Evolutionary conservation across 2,888 invertebrate species (phyloP), one percentile per base, ranked within the genome.

Genomic region (Standfussiana lucernea): DNA sequence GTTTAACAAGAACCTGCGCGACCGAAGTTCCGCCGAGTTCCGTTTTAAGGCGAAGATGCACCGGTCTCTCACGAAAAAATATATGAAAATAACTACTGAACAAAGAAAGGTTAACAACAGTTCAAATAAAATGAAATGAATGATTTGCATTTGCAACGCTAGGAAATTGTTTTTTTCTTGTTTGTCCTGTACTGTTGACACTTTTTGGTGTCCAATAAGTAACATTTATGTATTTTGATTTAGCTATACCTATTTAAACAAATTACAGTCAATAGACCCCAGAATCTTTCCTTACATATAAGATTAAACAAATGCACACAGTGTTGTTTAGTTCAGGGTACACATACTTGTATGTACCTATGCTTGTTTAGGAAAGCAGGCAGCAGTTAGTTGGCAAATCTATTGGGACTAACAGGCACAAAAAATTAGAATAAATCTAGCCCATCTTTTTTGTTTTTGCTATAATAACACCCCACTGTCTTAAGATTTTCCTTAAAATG

Each of bases 1-100:
- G 94, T 93, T 93, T 92, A 93, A 95, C 95, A 95, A 94, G 93
- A 93, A 93, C 94, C 93, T 91, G 93, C 88, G 91, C 92, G 93
- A 92, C 91, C 94, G 93, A 94, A 94, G 93, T 95, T 94, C 93
- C 93, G 91, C 90, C 87, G 90, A 90, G 91, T 90, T 91, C 85
- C 87, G 82, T 80, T 86, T 95, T 95, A 95, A 95, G 94, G 94
- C 90, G 77, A 90, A 89, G 92, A 77, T 77, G 72, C 81, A 68
- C 40, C 71, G 32, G 67, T 35, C 61, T 61, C 53, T 24, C 21
- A 28, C 40, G 15, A 37, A 42, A 11, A 56, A 10, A 73, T 70
- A 50, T 35, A 35, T 32, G 59, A 35, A 65, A 32, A 18, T 18
- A 13, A 53, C 13, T 45, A 32, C 11, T 35, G 6, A 45, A 42